Percentiles rank a stretch among this genome's conserved stretches.
phyloP scores from a whole-genome alignment of 1,140 invertebrate species.

The Heterodera carotae region DNA sequence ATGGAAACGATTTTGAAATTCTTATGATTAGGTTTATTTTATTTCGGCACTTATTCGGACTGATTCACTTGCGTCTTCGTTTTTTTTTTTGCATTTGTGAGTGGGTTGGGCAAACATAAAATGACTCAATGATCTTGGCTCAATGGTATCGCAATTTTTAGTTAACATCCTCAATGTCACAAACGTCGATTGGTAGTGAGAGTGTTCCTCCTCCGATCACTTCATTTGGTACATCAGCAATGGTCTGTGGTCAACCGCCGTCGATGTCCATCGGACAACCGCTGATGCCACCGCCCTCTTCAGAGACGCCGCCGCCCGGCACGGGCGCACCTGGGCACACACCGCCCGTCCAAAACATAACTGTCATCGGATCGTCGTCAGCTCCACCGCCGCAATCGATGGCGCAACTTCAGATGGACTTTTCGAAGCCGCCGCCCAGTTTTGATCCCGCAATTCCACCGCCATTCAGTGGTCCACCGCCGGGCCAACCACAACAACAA shows the following conservation, averaged over 20 bases:
- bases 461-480: constrained; percentile 8
- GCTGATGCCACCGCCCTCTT: neutral
- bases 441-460: constrained; percentile 42
- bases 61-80: too few relatives aligned
- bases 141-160: neutral
- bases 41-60: too few relatives aligned
- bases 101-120: too few relatives aligned
- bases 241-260: neutral
- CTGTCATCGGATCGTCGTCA: constrained; percentile 18
- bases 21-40: too few relatives aligned
- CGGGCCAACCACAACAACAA: too few relatives aligned
- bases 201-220: neutral
- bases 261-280: neutral
- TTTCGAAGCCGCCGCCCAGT: constrained; percentile 37
- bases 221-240: neutral
- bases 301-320: constrained; percentile 22
- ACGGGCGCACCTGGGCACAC: constrained; percentile 6
- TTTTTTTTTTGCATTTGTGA: neutral
- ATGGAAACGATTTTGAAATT: too few relatives aligned
- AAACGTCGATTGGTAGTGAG: neutral
- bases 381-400: neutral
- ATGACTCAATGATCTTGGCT: too few relatives aligned
- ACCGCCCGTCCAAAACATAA: constrained; percentile 24
- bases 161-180: neutral
- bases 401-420: constrained; percentile 3